Conservation (phyloP, 2,113 vertebrate genomes). For the Nothocercus julius region DNA sequence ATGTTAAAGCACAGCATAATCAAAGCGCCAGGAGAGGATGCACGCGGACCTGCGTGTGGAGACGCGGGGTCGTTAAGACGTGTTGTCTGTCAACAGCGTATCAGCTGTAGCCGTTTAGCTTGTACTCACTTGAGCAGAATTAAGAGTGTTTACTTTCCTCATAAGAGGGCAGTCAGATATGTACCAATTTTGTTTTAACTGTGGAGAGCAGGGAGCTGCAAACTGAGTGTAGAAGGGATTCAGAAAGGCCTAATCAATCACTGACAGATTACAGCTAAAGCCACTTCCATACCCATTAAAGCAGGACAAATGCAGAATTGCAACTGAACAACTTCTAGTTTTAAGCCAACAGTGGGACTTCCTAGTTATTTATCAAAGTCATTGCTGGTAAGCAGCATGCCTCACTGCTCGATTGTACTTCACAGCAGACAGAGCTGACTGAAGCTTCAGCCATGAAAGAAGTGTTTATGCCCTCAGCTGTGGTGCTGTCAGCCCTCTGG, state of each 20-base stretch:
- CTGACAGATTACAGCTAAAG: slow-evolving; percentile 99
- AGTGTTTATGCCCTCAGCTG: slow-evolving; percentile 99
- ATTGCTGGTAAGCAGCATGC: slow-evolving; percentile 93
- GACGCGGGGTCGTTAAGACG: slow-evolving; percentile 13
- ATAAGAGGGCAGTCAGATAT: slow-evolving; percentile 90
- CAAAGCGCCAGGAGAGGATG: slow-evolving; percentile 17
- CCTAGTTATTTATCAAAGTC: slow-evolving; percentile 99
- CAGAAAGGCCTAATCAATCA: slow-evolving; percentile 98
- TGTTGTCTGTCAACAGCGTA: slow-evolving; percentile 76
- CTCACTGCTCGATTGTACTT: slow-evolving; percentile 95
- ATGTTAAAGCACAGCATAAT: slow-evolving; percentile 56
- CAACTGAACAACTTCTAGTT: slow-evolving; percentile 99
- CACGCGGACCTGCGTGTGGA: slow-evolving; percentile 29
- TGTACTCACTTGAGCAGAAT: slow-evolving; percentile 86
- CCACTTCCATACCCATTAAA: slow-evolving; percentile 99
- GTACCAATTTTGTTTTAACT: slow-evolving; percentile 89
- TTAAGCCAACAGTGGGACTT: slow-evolving; percentile 99
- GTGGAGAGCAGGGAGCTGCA: slow-evolving; percentile 83
- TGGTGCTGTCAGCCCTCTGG: slow-evolving; percentile 98
- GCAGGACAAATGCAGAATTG: slow-evolving; percentile 99
- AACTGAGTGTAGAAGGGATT: slow-evolving; percentile 82
- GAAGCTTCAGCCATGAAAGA: slow-evolving; percentile 93
- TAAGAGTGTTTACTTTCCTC: slow-evolving; percentile 90
- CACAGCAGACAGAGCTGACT: slow-evolving; percentile 92
- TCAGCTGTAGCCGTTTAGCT: slow-evolving; percentile 77